These are phyloP conservation scores for Danio kyathit DNA, from an alignment of 2,797 vertebrate genomes.

Conservation along the genomic window DNA sequence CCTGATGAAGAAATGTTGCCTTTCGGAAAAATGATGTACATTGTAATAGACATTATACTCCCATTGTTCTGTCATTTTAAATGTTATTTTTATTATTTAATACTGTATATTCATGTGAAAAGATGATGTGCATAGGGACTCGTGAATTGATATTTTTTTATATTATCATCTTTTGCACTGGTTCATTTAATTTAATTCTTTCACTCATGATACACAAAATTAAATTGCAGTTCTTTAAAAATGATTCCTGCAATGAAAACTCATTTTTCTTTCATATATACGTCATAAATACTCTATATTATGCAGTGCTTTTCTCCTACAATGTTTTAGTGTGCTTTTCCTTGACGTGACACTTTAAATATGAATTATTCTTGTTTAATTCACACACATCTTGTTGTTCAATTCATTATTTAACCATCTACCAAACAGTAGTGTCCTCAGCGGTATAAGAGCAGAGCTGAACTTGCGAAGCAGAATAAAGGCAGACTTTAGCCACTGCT, in stretches of 20 bases:
- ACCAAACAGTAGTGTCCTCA: neutral
- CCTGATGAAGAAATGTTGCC: no score
- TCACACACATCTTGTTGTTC: neutral
- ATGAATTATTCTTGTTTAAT: neutral
- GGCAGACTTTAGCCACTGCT: constrained; percentile 27
- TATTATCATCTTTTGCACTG: neutral
- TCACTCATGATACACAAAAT: neutral
- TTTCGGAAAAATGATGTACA: no score
- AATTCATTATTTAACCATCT: neutral
- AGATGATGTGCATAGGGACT: neutral
- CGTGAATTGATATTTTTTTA: no score
- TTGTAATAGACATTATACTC: no score
- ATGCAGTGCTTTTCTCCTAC: neutral
- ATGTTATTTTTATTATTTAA: no score
- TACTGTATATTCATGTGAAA: neutral
- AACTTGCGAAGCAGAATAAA: neutral
- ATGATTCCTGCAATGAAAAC: neutral
- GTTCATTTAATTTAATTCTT: neutral
- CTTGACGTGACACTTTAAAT: neutral
- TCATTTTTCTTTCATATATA: neutral
- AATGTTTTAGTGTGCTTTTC: neutral
- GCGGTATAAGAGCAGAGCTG: constrained; percentile 15
- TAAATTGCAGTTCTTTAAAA: neutral
- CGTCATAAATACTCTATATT: neutral
- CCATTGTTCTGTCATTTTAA: no score